phyloP scores from a whole-genome alignment of 2,888 invertebrate genomes.

The Pasiphila rectangulata region DNA sequence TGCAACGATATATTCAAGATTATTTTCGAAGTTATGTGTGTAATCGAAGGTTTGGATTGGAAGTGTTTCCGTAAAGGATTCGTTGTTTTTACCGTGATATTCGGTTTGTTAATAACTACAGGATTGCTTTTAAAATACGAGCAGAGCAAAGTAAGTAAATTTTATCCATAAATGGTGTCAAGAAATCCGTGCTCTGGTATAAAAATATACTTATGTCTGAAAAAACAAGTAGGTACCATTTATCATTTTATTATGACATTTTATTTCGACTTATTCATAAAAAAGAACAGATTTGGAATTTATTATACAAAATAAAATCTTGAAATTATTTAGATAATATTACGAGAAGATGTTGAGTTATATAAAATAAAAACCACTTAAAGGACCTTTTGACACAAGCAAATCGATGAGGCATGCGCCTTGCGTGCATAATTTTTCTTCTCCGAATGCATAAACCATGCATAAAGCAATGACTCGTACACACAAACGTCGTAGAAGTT shows the following conservation, averaged over 20 bases:
- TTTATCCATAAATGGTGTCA: no score
- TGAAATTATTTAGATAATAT: neutral
- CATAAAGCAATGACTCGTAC: no score
- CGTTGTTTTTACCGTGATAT: slow-evolving; percentile 1
- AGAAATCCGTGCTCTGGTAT: no score
- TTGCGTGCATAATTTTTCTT: slow-evolving; percentile 4
- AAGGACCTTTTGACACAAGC: slow-evolving; percentile 5
- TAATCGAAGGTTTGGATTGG: slow-evolving; percentile 1
- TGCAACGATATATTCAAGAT: slow-evolving; percentile 1
- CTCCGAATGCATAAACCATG: slow-evolving; percentile 4
- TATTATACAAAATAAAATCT: no score
- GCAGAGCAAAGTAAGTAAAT: neutral
- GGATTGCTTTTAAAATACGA: neutral
- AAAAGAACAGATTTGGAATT: no score
- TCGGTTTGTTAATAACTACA: slow-evolving; percentile 1
- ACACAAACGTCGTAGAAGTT: no score
- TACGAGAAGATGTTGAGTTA: neutral
- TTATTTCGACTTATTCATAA: no score
- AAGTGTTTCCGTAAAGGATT: slow-evolving; percentile 1
- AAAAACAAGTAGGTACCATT: no score
- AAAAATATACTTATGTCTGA: no score
- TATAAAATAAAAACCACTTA: neutral
- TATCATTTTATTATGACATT: no score
- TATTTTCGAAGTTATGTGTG: slow-evolving; percentile 4
- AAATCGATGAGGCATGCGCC: slow-evolving; percentile 33